Conservation (phyloP, 2,888 invertebrate species). For the Hirtodrosophila confusa region DNA sequence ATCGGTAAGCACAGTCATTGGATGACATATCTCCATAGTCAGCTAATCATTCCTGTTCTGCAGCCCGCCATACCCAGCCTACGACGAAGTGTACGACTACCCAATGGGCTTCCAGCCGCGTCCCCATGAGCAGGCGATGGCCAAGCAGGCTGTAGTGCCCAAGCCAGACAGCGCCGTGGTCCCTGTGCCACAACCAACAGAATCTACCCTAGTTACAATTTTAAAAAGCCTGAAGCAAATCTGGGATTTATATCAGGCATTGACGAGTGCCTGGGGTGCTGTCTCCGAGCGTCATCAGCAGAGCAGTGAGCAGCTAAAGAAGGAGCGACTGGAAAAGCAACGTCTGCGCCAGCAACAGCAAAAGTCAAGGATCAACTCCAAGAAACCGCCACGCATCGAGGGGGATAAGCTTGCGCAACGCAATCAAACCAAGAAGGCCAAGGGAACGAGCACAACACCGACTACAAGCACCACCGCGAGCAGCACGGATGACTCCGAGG, state of each 20-base stretch:
- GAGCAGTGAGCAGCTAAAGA: constrained; percentile 52
- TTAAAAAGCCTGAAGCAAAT: constrained; percentile 75
- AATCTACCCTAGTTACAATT: constrained; percentile 66
- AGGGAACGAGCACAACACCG: constrained; percentile 41
- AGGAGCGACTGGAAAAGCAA: constrained; percentile 60
- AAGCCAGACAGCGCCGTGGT: constrained; percentile 12
- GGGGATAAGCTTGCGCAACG: constrained; percentile 41
- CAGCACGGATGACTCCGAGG: constrained; percentile 14
- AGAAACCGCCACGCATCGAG: constrained; percentile 69
- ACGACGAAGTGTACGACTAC: constrained; percentile 69
- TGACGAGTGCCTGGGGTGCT: constrained; percentile 78
- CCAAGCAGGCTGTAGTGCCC: constrained; percentile 44
- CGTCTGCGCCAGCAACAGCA: constrained; percentile 63
- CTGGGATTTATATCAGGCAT: constrained; percentile 81
- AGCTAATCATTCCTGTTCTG: not conserved
- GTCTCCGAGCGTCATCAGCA: constrained; percentile 70
- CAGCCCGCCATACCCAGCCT: constrained; percentile 55
- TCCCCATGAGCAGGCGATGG: constrained; percentile 18
- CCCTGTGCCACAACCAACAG: constrained; percentile 28
- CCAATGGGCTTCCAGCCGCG: constrained; percentile 71
- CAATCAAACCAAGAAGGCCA: constrained; percentile 47
- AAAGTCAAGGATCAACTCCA: constrained; percentile 72
- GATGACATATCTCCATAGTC: no score
- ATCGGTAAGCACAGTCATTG: constrained; percentile 46
- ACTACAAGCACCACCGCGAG: constrained; percentile 32